Evolutionary conservation across 2,113 vertebrate genomes (phyloP).

Genomic region (Eulemur rufifrons): DNA sequence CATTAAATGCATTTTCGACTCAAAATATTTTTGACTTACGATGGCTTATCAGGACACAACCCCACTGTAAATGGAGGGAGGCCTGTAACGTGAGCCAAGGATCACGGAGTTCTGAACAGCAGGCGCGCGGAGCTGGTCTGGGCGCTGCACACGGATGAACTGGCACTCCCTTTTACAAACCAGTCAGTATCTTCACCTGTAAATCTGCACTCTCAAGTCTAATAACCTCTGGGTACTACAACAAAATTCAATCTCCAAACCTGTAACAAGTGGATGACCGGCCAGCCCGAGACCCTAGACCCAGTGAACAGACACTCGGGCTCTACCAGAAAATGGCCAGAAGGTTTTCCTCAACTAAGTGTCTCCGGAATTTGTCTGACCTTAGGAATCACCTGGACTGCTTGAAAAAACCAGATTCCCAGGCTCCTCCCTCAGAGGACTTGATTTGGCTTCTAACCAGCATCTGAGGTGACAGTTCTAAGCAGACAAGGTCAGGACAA

Average conservation of each 20-base stretch:
- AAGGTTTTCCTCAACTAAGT: background rate
- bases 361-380: background rate
- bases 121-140: background rate
- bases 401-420: too few species aligned
- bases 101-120: too few species aligned
- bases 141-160: too few species aligned
- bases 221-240: background rate
- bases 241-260: background rate
- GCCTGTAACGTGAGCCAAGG: background rate
- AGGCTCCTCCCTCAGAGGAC: background rate
- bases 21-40: background rate
- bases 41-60: background rate
- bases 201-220: background rate
- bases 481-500: background rate
- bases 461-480: background rate
- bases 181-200: background rate
- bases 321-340: background rate
- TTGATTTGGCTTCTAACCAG: background rate
- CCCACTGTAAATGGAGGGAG: background rate
- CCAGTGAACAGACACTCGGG: background rate
- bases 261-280: background rate
- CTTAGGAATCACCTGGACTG: background rate
- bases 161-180: background rate
- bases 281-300: rapidly evolving
- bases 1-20: background rate